A percentile compares a stretch with the other conserved stretches of the same genome.
phyloP scores from a whole-genome alignment of 2,797 vertebrate genomes.

The Takifugu ocellatus region DNA sequence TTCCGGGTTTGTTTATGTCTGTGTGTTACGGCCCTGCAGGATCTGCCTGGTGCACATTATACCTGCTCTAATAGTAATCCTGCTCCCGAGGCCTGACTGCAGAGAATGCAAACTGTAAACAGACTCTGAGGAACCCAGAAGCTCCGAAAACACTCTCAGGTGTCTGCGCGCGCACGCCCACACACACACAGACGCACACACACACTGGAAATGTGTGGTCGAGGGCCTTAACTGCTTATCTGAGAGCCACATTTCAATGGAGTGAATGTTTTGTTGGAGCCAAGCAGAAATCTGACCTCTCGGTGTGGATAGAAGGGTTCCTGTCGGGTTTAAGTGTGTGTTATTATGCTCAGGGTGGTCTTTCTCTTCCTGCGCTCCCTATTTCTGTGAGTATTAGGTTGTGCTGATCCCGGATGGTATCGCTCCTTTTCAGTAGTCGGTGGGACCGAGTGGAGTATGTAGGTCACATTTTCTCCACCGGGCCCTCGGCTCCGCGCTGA shows the following conservation, averaged over 20 bases:
- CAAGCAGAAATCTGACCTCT: slow-evolving; percentile 60
- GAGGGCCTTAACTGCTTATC: slow-evolving; percentile 46
- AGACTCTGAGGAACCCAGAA: slow-evolving; percentile 50
- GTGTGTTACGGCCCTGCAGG: not conserved
- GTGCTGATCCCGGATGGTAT: slow-evolving; percentile 20
- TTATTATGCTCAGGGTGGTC: slow-evolving; percentile 66
- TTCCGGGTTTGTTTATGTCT: slow-evolving; percentile 8
- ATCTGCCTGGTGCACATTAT: slow-evolving; percentile 21
- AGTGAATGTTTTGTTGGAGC: slow-evolving; percentile 51
- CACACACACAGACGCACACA: slow-evolving; percentile 14
- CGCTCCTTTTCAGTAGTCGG: slow-evolving; percentile 16
- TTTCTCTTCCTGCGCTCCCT: slow-evolving; percentile 13
- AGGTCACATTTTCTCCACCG: slow-evolving; percentile 44
- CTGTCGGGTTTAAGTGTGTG: slow-evolving; percentile 52
- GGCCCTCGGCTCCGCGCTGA: slow-evolving; percentile 39
- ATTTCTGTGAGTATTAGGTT: slow-evolving; percentile 16
- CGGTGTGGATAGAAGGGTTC: slow-evolving; percentile 57
- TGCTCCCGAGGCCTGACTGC: slow-evolving; percentile 51
- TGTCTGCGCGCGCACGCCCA: slow-evolving; percentile 21
- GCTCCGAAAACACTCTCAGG: slow-evolving; percentile 48
- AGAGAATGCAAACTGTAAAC: slow-evolving; percentile 61
- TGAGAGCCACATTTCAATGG: slow-evolving; percentile 60
- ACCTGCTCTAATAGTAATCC: slow-evolving; percentile 55
- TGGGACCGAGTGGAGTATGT: slow-evolving; percentile 37
- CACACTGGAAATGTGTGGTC: slow-evolving; percentile 41